Percentiles rank a stretch among this genome's conserved stretches.
These are phyloP conservation scores for Drosophila longiperda DNA, from an alignment of 2,888 invertebrate genomes.

Conservation along the genomic window DNA sequence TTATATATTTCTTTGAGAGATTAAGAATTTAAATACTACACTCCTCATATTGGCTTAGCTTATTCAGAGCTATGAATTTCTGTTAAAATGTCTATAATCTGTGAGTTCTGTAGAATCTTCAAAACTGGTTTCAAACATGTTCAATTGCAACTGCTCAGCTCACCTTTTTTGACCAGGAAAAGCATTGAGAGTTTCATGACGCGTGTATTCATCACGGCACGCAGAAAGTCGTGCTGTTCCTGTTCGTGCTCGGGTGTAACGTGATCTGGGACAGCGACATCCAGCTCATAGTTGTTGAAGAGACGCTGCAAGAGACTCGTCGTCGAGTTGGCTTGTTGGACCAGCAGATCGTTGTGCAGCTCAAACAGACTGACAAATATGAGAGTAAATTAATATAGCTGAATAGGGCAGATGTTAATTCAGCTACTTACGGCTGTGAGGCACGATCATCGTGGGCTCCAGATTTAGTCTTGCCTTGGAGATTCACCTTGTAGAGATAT, in stretches of 20 bases:
- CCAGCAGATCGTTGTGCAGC: conserved; percentile 68
- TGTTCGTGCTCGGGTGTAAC: conserved; percentile 68
- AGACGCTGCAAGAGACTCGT: conserved; percentile 69
- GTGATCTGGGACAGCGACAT: conserved; percentile 61
- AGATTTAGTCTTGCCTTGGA: conserved; percentile 76
- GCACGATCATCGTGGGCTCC: conserved; percentile 76
- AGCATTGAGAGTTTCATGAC: conserved; percentile 79
- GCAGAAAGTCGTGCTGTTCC: conserved; percentile 76
- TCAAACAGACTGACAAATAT: conserved; percentile 64
- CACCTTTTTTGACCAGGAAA: conserved; percentile 65
- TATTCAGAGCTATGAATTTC: background rate
- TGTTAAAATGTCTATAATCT: background rate
- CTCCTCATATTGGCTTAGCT: background rate
- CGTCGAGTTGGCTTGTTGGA: conserved; percentile 66
- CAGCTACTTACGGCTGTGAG: conserved; percentile 68
- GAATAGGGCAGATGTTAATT: background rate
- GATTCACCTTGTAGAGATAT: conserved; percentile 70
- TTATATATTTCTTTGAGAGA: too few relatives aligned
- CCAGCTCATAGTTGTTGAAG: conserved; percentile 79
- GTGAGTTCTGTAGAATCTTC: background rate
- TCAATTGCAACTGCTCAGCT: conserved; percentile 30
- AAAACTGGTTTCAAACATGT: background rate
- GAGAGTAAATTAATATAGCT: background rate
- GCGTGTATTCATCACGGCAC: conserved; percentile 73
- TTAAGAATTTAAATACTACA: background rate